These are phyloP conservation scores for Apaloderma vittatum DNA, from an alignment of 2,113 vertebrate genomes.

Conservation along the genomic window DNA sequence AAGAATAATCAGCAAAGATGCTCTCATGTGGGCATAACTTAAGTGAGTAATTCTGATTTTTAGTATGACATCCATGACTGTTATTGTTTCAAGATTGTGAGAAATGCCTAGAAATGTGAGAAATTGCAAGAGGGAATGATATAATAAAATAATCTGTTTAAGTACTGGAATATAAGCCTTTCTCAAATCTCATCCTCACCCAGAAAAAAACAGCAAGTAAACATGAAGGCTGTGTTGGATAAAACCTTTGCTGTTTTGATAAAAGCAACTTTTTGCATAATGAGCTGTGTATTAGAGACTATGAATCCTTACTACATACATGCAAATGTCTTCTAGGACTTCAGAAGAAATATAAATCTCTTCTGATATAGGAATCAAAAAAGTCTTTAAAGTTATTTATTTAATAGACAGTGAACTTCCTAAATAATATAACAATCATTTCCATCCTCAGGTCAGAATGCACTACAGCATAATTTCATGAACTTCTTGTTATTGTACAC, in stretches of 20 bases:
- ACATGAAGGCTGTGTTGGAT: not conserved
- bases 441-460: not conserved
- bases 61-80: not conserved
- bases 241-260: not conserved
- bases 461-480: not conserved
- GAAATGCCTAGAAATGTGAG: not conserved
- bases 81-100: not conserved
- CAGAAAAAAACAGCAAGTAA: not conserved
- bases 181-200: not conserved
- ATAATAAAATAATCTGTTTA: not conserved
- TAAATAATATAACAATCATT: not conserved
- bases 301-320: not conserved
- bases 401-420: not conserved
- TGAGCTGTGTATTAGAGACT: not conserved
- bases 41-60: not conserved
- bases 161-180: not conserved
- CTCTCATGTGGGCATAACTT: not conserved
- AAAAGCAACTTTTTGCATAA: not conserved
- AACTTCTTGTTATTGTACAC: conserved; percentile 10
- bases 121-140: not conserved
- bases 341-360: not conserved
- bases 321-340: not conserved
- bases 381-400: not conserved
- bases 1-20: not conserved
- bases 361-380: not conserved